Percentiles rank a stretch among this genome's conserved stretches.
phyloP scores from a whole-genome alignment of 1,140 invertebrate species.

The Trissolcus basalis region DNA sequence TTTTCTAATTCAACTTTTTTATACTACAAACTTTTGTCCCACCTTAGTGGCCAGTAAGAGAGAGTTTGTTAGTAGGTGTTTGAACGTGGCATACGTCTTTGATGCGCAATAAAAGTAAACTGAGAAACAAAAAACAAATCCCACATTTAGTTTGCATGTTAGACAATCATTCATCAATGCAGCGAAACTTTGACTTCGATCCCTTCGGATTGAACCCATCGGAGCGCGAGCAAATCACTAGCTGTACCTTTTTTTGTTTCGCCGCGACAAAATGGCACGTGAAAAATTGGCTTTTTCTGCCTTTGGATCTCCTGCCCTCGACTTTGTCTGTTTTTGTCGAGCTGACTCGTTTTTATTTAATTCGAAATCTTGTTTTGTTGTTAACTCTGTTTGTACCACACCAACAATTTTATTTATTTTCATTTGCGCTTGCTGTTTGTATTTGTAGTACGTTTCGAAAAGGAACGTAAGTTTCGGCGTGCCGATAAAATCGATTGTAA shows the following conservation, averaged over 20 bases:
- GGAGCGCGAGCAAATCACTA: too few species aligned
- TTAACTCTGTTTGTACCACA: background rate
- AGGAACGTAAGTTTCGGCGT: background rate
- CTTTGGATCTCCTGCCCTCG: background rate
- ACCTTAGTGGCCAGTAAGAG: constrained; percentile 44
- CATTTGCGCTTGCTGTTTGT: constrained; percentile 15
- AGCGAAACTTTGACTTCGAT: too few species aligned
- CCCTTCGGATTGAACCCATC: too few species aligned
- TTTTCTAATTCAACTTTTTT: background rate
- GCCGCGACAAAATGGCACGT: too few species aligned
- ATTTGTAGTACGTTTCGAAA: constrained; percentile 19
- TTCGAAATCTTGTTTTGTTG: background rate
- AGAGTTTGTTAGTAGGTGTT: constrained; percentile 40
- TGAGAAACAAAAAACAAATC: too few species aligned
- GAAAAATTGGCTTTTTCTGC: background rate
- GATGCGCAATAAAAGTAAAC: too few species aligned
- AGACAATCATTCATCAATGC: too few species aligned
- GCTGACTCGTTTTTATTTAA: too few species aligned
- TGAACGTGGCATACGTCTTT: constrained; percentile 7
- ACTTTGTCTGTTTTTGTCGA: background rate
- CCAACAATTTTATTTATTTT: constrained; percentile 15
- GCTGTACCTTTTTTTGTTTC: too few species aligned
- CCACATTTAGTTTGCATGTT: too few species aligned
- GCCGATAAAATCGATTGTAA: constrained; percentile 2
- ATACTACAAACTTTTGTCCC: background rate